Evolutionary conservation across 2,113 vertebrate species (phyloP).

Genomic region (Petrocephalus zakoni): DNA sequence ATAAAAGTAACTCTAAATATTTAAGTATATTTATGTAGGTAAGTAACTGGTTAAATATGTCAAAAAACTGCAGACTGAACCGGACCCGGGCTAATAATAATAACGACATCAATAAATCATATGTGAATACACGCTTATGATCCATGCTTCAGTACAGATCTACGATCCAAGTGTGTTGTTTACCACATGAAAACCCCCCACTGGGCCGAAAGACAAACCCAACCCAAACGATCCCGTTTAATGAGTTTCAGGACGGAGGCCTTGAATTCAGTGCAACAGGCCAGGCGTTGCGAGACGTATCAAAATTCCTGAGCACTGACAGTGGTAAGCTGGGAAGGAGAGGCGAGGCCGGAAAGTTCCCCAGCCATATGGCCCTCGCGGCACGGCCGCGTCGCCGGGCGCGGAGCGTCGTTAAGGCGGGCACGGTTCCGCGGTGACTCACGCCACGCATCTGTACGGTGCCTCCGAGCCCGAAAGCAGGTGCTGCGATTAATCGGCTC

Average conservation of each 20-base stretch:
- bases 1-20: not conserved
- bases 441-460: not conserved
- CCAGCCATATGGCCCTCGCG: not conserved
- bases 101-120: not conserved
- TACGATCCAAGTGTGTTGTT: not conserved
- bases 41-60: constrained; percentile 2
- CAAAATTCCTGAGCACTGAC: constrained; percentile 27
- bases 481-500: constrained; percentile 10
- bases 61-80: not conserved
- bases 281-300: constrained; percentile 12
- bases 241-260: constrained; percentile 2
- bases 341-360: not conserved
- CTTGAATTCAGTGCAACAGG: not conserved
- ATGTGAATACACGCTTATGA: not conserved
- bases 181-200: not conserved
- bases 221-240: constrained; percentile 8
- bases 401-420: not conserved
- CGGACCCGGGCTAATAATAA: not conserved
- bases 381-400: not conserved
- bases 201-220: not conserved
- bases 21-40: not conserved
- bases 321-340: not conserved
- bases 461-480: constrained; percentile 1
- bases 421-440: not conserved
- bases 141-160: not conserved